These are phyloP conservation scores for Netelia melanura DNA, from an alignment of 2,888 invertebrate species.

Conservation along the genomic window DNA sequence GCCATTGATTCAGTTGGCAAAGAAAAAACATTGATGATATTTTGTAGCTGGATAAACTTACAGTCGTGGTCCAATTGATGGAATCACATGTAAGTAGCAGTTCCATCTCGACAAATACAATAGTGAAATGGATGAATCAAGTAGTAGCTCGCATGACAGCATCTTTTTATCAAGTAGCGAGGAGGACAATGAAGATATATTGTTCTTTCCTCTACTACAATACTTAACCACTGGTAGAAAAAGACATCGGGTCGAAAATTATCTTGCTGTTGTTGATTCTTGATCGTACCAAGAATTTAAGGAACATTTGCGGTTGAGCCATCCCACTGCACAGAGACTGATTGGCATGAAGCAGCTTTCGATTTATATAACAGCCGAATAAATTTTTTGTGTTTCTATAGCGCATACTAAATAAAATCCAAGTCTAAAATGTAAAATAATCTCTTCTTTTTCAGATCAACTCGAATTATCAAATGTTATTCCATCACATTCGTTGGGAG, in stretches of 20 bases:
- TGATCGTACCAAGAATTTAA: neutral
- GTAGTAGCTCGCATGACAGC: neutral
- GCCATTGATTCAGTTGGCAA: neutral
- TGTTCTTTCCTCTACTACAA: constrained; percentile 3
- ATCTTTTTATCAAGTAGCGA: constrained; percentile 2
- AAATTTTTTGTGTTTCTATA: neutral
- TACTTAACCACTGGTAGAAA: constrained; percentile 2
- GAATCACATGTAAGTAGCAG: constrained; percentile 2
- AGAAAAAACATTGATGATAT: neutral
- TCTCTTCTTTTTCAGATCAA: constrained; percentile 9
- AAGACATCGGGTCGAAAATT: constrained; percentile 6
- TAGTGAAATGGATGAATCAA: constrained; percentile 3
- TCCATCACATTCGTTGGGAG: constrained; percentile 21
- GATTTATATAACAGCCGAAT: too few species aligned
- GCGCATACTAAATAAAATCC: neutral
- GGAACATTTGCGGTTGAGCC: neutral
- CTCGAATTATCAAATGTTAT: constrained; percentile 18
- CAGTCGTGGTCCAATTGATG: neutral
- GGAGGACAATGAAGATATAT: neutral
- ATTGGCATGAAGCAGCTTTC: neutral
- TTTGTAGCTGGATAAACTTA: neutral
- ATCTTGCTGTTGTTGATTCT: neutral
- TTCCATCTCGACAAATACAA: neutral
- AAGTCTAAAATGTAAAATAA: neutral
- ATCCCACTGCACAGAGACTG: neutral